phyloP scores from a whole-genome alignment of 2,797 vertebrate genomes.

The Epinephelus awoara region DNA sequence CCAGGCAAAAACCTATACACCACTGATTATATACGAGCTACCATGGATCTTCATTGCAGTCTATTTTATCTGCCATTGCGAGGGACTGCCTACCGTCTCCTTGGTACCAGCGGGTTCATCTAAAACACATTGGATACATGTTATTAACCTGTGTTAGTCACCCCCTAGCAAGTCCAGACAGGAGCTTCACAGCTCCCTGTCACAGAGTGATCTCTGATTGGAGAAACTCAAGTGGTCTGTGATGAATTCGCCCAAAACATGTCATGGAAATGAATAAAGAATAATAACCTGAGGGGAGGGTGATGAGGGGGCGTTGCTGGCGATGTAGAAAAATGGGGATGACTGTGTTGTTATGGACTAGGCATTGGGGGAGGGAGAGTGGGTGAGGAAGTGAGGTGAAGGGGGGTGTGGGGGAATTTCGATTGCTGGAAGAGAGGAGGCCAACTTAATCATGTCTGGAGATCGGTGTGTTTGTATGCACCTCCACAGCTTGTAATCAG shows the following conservation, averaged over 20 bases:
- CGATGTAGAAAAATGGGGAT: conserved; percentile 63
- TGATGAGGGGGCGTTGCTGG: conserved; percentile 45
- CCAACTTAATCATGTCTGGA: conserved; percentile 51
- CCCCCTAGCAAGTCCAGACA: conserved; percentile 22
- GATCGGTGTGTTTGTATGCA: conserved; percentile 63
- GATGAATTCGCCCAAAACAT: conserved; percentile 65
- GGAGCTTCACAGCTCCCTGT: conserved; percentile 14
- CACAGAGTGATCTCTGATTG: conserved; percentile 40
- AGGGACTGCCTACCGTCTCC: conserved; percentile 23
- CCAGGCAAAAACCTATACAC: conserved; percentile 20
- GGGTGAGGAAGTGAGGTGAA: conserved; percentile 8
- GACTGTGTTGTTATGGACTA: conserved; percentile 56
- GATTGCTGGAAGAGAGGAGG: conserved; percentile 43
- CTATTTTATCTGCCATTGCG: conserved; percentile 39
- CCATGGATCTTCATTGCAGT: conserved; percentile 45
- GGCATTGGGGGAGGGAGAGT: conserved; percentile 21
- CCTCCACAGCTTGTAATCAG: conserved; percentile 64
- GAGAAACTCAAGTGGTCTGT: conserved; percentile 42
- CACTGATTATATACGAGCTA: conserved; percentile 2
- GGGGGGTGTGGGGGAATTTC: conserved; percentile 39
- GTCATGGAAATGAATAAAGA: conserved; percentile 61
- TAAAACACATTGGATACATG: conserved; percentile 49
- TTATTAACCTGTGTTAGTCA: conserved; percentile 58
- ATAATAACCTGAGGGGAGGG: conserved; percentile 46
- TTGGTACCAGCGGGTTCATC: conserved; percentile 32